Base-by-base conservation (phyloP, 1,140 invertebrate genomes). In the Phymastichus coffea region DNA sequence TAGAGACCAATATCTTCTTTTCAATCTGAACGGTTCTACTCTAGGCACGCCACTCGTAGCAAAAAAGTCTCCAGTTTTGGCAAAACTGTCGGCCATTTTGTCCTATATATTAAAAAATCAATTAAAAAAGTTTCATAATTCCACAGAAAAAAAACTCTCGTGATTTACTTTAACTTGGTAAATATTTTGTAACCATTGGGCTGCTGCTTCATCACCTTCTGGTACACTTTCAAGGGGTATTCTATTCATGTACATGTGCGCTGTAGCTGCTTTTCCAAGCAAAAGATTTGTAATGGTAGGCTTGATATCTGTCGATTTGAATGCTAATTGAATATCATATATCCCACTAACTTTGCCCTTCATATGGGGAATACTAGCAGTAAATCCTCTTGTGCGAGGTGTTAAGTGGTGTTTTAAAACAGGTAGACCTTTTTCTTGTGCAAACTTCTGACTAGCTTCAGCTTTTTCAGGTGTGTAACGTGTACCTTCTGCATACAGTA, bases 401-500 rank as follows among this genome's bases (percentile, higher is more conserved):
- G 93, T 87, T 26, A 98, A 81, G 79, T 97, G 94, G 73, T 97
- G 88, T 67, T 95, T 93, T 25, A 97, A 80, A 65, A 87, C 75
- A 3, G 92, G 88, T 63, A 97, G 83, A 65, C 92, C 91, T 65
- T 92, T 91, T 67, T 94, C 87, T 68, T 85, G 83, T 0, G 94
- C 93, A 75, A 97, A 95, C 66, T 92, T 90, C 67, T 93, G 81
- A 63, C 93, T 95, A 0, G 88, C 89, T 76, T 89, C 86, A 69
- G 95, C 90, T 74, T 98, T 98, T 65, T 87, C 85, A 51, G 84
- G 76, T 0, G 94, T 97, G 66, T 95, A 97, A 26, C 96, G 83
- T 1, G 96, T 98, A 6, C 96, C 96, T 81, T 98, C 96, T 7
- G 93, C 91, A 71, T 94, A 97, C n/a, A 98, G 74, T 30, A 97